A percentile compares a stretch with the other conserved stretches of the same genome.
These are phyloP conservation scores for Brachyrhaphis roseni DNA, from an alignment of 2,797 vertebrate species.

Conservation along the genomic window DNA sequence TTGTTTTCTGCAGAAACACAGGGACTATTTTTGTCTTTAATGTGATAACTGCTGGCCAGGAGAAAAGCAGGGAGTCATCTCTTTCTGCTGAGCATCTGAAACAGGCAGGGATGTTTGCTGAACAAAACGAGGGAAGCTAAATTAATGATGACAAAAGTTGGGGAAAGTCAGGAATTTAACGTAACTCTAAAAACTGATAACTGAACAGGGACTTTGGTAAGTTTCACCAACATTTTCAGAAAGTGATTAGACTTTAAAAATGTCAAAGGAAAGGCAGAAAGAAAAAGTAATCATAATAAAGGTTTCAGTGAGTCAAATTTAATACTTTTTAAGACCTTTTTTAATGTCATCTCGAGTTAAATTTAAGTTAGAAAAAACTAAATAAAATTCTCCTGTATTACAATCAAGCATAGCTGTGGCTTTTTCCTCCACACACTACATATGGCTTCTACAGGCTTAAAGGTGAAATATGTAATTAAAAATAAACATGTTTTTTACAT, in stretches of 20 bases:
- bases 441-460: no score
- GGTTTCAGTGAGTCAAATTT: no score
- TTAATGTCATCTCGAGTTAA: no score
- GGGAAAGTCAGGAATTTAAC: background rate
- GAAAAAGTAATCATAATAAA: background rate
- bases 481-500: no score
- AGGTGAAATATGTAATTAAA: no score
- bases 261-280: background rate
- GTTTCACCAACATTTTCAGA: slow-evolving; percentile 1
- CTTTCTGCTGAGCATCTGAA: background rate
- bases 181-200: background rate
- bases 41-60: slow-evolving; percentile 33
- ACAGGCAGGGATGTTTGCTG: background rate
- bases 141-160: background rate
- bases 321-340: no score
- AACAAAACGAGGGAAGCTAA: background rate
- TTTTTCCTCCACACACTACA: no score
- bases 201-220: background rate
- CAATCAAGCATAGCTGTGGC: no score
- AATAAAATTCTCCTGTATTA: no score
- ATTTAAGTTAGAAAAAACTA: no score
- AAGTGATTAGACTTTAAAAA: background rate
- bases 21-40: slow-evolving; percentile 58
- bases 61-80: slow-evolving; percentile 4
- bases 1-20: slow-evolving; percentile 43